Percentiles rank a stretch among this genome's conserved stretches.
Evolutionary conservation across 2,113 vertebrate species (phyloP).

Genomic region (Sarotherodon lohbergeri): DNA sequence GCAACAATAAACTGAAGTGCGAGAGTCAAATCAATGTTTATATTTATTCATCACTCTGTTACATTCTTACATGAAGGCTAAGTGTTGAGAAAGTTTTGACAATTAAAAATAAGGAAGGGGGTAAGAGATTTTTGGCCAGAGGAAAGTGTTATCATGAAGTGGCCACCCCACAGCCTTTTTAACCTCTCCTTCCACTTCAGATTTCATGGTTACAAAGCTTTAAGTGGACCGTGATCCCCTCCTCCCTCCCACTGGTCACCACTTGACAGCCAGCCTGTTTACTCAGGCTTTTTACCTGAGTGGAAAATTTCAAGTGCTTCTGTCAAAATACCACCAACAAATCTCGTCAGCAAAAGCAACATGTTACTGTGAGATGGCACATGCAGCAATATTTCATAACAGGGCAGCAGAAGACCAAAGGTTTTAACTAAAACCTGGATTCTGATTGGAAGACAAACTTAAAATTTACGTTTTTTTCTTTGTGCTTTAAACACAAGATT

Average conservation of each 20-base stretch:
- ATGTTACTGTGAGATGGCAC: not conserved
- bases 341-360: not conserved
- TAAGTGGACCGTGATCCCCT: not conserved
- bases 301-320: constrained; percentile 61
- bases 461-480: not conserved
- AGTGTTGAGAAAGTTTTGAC: not conserved
- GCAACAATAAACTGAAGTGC: not conserved
- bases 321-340: constrained; percentile 52
- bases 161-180: not conserved
- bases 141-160: not conserved
- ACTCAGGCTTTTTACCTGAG: constrained; percentile 32
- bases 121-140: not conserved
- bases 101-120: not conserved
- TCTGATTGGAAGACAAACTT: not conserved
- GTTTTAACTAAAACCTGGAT: rapidly evolving
- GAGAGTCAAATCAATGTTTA: not conserved
- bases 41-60: not conserved
- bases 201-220: constrained; percentile 3
- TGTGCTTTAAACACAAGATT: not conserved
- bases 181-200: not conserved
- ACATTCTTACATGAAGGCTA: not conserved
- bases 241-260: not conserved
- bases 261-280: constrained; percentile 30
- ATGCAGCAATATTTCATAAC: not conserved
- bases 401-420: not conserved